phyloP scores from a whole-genome alignment of 2,888 invertebrate genomes.

The Poecilus cupreus region DNA sequence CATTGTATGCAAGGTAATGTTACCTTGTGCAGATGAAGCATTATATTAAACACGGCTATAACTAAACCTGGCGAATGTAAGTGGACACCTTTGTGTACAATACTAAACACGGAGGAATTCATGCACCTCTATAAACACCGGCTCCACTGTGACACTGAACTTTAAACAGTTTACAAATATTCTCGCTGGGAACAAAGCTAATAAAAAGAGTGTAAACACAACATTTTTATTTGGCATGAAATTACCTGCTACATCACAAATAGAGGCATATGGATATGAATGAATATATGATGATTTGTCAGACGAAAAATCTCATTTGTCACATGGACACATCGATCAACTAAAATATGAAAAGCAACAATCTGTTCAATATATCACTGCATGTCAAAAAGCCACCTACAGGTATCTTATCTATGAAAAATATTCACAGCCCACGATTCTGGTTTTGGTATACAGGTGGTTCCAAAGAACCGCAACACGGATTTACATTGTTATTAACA shows the following conservation, averaged over 20 bases:
- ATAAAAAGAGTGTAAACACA: slow-evolving; percentile 5
- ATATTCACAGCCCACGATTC: not conserved
- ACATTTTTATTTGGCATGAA: slow-evolving; percentile 16
- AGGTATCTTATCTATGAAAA: slow-evolving; percentile 26
- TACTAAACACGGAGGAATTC: slow-evolving; percentile 17
- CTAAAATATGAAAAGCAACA: slow-evolving; percentile 38
- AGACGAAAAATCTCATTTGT: slow-evolving; percentile 37
- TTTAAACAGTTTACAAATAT: not conserved
- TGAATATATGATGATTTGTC: slow-evolving; percentile 38
- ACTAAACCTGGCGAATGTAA: slow-evolving; percentile 41
- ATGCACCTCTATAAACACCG: not conserved
- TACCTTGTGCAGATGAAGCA: slow-evolving; percentile 49
- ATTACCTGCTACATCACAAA: not conserved
- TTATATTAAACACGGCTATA: slow-evolving; percentile 38
- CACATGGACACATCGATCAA: slow-evolving; percentile 37
- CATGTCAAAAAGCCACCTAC: slow-evolving; percentile 24
- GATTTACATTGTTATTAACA: too few relatives aligned
- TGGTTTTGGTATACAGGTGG: too few relatives aligned
- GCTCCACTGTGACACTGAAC: slow-evolving; percentile 1
- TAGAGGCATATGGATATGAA: not conserved
- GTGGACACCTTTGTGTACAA: slow-evolving; percentile 29
- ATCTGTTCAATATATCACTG: slow-evolving; percentile 42
- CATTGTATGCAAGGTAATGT: slow-evolving; percentile 48
- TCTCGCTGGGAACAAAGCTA: not conserved
- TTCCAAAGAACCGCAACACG: too few relatives aligned